Conservation (phyloP, 2,113 vertebrate genomes). For the Pterocles gutturalis region DNA sequence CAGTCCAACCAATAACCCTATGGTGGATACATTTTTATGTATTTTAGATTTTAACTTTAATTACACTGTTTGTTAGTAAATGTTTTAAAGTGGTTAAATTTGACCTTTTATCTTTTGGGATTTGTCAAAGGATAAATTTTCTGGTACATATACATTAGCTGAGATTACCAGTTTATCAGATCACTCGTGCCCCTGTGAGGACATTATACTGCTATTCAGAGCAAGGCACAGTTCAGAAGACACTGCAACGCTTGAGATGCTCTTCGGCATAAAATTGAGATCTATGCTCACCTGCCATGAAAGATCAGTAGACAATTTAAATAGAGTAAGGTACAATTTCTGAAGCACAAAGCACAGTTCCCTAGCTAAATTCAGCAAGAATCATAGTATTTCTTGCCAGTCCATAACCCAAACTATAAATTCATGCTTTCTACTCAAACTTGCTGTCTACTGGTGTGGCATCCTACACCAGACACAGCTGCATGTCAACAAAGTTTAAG, state of each 20-base stretch:
- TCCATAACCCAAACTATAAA: neutral
- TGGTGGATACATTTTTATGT: neutral
- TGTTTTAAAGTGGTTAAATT: neutral
- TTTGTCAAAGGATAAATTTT: neutral
- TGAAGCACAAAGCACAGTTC: neutral
- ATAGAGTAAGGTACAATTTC: neutral
- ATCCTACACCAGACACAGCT: neutral
- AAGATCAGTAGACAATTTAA: neutral
- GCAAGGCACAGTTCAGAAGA: neutral
- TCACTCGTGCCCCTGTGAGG: neutral
- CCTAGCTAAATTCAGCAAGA: neutral
- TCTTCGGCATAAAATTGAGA: neutral
- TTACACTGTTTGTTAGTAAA: neutral
- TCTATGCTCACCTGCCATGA: neutral
- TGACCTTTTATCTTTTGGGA: constrained; percentile 4
- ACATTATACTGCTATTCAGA: neutral
- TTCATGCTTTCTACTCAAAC: neutral
- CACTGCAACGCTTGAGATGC: neutral
- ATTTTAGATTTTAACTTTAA: neutral
- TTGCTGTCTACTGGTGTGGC: neutral
- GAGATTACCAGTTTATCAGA: neutral
- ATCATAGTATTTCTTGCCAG: neutral
- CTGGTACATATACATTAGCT: neutral
- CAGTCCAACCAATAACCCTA: neutral
- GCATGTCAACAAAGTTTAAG: neutral